phyloP scores from a whole-genome alignment of 2,113 vertebrate species.

The Otocyon megalotis region DNA sequence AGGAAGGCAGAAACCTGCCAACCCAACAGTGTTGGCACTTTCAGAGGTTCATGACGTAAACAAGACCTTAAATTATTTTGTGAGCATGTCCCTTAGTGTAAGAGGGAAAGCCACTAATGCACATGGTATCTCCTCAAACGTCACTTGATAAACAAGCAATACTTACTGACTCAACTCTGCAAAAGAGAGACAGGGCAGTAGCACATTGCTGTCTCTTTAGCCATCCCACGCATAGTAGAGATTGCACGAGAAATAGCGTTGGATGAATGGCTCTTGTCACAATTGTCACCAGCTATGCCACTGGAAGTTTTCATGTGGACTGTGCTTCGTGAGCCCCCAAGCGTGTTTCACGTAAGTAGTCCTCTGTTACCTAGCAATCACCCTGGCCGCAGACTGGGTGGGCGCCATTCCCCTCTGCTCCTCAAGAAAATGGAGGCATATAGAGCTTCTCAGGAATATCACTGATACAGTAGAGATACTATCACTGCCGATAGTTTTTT shows the following conservation, averaged over 20 bases:
- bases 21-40: background rate
- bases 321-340: background rate
- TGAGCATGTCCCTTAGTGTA: background rate
- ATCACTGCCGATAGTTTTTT: background rate
- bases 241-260: background rate
- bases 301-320: background rate
- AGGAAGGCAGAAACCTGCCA: background rate
- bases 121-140: background rate
- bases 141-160: background rate
- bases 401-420: background rate
- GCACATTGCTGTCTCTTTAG: background rate
- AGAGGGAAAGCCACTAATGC: background rate
- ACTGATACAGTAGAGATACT: too few species aligned
- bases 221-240: background rate
- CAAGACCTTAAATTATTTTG: background rate
- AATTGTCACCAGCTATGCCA: background rate
- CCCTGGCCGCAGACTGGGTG: background rate
- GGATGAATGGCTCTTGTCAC: background rate
- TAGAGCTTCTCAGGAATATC: background rate
- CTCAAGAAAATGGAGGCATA: background rate
- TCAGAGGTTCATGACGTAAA: background rate
- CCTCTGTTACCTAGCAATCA: background rate
- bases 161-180: background rate
- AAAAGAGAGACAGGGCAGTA: background rate
- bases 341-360: background rate